These are phyloP conservation scores for Acholoe squamosa DNA, from an alignment of 2,888 invertebrate genomes.

Conservation along the genomic window DNA sequence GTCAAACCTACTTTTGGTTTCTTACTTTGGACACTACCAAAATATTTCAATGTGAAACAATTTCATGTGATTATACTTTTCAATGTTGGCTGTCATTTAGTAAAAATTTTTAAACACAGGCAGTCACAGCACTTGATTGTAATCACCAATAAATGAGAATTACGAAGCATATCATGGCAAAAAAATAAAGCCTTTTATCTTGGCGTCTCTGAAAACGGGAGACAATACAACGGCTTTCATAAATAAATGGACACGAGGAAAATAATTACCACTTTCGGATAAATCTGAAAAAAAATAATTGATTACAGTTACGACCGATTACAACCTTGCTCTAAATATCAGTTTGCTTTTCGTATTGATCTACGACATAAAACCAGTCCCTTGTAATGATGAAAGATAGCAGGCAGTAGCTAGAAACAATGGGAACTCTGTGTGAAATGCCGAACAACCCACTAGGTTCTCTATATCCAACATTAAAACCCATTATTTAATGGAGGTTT, in stretches of 20 bases:
- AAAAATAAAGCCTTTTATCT: background rate
- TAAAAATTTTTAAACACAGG: background rate
- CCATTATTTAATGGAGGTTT: background rate
- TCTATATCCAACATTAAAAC: background rate
- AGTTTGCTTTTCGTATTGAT: conserved; percentile 21
- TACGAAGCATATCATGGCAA: conserved; percentile 20
- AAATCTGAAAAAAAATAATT: conserved; percentile 7
- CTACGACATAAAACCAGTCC: conserved; percentile 17
- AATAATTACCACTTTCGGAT: conserved; percentile 17
- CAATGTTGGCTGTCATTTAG: background rate
- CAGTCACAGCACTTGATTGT: conserved; percentile 16
- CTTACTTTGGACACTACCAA: background rate
- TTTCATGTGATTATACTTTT: background rate
- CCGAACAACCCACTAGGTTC: background rate
- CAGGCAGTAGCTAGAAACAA: background rate
- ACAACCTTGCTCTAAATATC: background rate
- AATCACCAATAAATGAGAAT: background rate
- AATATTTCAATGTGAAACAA: background rate
- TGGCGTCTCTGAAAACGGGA: background rate
- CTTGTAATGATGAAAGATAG: background rate
- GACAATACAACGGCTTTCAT: conserved; percentile 26
- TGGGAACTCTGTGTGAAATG: background rate
- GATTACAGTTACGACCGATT: background rate
- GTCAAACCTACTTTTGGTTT: background rate
- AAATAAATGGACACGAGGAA: conserved; percentile 17